Conservation (phyloP, 37 sponge, comb jelly and placozoan genomes). For the Bolinopsis microptera region DNA sequence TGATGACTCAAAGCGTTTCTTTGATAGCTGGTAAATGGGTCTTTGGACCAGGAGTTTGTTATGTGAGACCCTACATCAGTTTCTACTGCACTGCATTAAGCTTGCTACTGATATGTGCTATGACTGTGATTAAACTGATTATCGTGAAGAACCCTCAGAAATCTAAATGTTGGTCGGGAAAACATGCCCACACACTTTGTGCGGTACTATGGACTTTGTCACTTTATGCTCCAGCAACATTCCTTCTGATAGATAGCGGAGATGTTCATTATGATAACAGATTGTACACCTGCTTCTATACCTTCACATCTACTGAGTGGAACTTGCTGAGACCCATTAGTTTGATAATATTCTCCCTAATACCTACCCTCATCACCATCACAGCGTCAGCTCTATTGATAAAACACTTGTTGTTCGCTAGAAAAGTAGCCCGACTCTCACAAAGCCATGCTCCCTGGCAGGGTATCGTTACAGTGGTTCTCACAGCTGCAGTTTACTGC, state of each 20-base stretch:
- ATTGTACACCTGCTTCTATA: background rate
- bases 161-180: background rate
- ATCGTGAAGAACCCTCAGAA: background rate
- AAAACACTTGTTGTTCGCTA: background rate
- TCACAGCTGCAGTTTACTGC: background rate
- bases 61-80: background rate
- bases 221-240: background rate
- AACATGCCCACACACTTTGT: background rate
- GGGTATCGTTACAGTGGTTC: background rate
- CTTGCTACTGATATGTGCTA: background rate
- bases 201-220: background rate
- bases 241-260: background rate
- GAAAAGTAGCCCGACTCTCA: background rate
- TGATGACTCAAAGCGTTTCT: background rate
- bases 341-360: background rate
- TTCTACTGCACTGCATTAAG: background rate
- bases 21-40: background rate
- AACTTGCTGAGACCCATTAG: background rate
- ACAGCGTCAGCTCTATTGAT: background rate
- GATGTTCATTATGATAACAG: background rate
- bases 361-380: background rate
- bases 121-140: background rate
- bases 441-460: background rate
- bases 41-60: background rate
- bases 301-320: background rate